These are phyloP conservation scores for Streptopelia turtur DNA, from an alignment of 2,797 vertebrate genomes.

Conservation along the genomic window DNA sequence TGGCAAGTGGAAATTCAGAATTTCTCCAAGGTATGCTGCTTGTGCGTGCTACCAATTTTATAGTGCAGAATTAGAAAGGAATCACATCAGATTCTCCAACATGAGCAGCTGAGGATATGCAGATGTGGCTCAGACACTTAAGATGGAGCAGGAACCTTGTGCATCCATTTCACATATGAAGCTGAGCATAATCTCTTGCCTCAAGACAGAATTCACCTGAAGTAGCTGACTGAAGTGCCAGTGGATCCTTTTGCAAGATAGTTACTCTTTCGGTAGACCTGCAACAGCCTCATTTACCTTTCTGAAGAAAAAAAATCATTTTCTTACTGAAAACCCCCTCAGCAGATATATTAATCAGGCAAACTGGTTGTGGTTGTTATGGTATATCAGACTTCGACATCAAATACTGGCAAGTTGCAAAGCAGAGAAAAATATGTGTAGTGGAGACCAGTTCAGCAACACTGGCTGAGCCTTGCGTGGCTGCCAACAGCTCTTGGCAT, in stretches of 20 bases:
- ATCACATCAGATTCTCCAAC: not conserved
- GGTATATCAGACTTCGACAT: not conserved
- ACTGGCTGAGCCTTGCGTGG: not conserved
- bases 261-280: not conserved
- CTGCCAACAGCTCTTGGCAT: constrained; percentile 9
- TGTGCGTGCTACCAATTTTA: not conserved
- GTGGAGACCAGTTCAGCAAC: not conserved
- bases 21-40: constrained; percentile 9
- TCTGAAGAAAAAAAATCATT: not conserved
- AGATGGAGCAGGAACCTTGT: not conserved
- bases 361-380: not conserved
- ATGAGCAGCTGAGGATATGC: not conserved
- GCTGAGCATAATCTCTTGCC: not conserved
- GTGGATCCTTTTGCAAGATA: not conserved
- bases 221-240: not conserved
- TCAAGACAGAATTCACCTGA: not conserved
- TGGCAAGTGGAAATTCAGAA: not conserved
- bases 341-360: not conserved
- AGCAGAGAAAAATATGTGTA: not conserved
- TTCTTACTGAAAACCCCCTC: not conserved
- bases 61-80: not conserved
- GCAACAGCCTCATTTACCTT: not conserved
- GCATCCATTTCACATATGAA: not conserved
- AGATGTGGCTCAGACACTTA: not conserved
- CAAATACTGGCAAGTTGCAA: not conserved